phyloP scores from a whole-genome alignment of 2,797 vertebrate species.

The Thripadectes ignobilis region DNA sequence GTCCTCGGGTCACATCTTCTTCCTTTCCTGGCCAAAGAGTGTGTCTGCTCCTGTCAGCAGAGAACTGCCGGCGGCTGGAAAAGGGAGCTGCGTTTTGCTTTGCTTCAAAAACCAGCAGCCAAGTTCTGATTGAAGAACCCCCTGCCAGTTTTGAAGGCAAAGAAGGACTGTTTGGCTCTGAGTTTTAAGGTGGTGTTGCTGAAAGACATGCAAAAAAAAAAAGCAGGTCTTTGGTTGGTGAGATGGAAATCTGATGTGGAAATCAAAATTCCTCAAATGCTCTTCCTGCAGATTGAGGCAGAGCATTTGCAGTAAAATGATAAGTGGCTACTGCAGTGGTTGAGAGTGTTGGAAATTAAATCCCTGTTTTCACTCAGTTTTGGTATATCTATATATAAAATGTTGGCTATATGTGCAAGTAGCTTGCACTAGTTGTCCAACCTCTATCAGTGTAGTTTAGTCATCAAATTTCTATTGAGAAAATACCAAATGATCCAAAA shows the following conservation, averaged over 20 bases:
- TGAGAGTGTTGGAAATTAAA: not conserved
- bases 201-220: not conserved
- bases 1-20: not conserved
- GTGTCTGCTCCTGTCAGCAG: not conserved
- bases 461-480: not conserved
- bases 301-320: not conserved
- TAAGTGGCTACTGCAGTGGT: not conserved
- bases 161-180: not conserved
- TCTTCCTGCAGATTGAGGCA: not conserved
- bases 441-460: not conserved
- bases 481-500: not conserved
- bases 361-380: not conserved
- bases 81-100: not conserved
- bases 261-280: not conserved
- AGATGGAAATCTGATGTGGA: not conserved
- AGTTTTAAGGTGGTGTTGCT: not conserved
- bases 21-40: not conserved
- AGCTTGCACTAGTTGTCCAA: not conserved
- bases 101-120: not conserved
- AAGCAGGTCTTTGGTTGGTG: slow-evolving; percentile 8
- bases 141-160: not conserved
- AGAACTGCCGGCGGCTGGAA: not conserved
- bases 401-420: not conserved
- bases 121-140: not conserved
- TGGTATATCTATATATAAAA: not conserved